Evolutionary conservation across 2,113 vertebrate genomes (phyloP).

Genomic region (Alaudala cheleensis): DNA sequence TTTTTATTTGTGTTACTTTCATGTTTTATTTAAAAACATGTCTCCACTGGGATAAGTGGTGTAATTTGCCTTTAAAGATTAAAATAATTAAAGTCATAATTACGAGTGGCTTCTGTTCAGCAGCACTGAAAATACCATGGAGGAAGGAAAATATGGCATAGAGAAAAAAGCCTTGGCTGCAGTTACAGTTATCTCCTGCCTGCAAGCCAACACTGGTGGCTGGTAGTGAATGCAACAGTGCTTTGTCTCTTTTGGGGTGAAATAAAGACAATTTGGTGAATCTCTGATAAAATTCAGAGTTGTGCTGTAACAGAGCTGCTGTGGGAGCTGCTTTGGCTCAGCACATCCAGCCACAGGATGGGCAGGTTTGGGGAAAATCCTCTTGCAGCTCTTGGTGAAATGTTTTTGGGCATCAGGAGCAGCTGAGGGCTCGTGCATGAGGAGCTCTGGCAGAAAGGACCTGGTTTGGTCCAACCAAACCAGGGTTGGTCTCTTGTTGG

Average conservation of each 20-base stretch:
- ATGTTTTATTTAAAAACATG: conserved; percentile 76
- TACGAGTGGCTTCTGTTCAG: conserved; percentile 45
- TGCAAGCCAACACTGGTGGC: neutral
- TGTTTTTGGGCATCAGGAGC: neutral
- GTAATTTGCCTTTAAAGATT: conserved; percentile 68
- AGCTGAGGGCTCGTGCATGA: neutral
- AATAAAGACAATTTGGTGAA: neutral
- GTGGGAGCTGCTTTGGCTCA: neutral
- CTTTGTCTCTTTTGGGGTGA: neutral
- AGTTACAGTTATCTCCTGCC: neutral
- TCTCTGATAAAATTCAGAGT: neutral
- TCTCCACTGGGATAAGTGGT: conserved; percentile 59
- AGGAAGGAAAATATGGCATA: conserved; percentile 13
- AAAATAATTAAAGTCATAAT: conserved; percentile 64
- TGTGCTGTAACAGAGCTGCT: neutral
- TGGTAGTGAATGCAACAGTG: neutral
- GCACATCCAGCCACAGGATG: neutral
- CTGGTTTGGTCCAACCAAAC: too few species aligned
- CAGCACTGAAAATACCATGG: neutral
- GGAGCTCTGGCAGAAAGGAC: neutral
- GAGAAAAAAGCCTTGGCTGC: neutral
- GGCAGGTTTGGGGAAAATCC: neutral
- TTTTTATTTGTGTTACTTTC: conserved; percentile 70
- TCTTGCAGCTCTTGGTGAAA: neutral
- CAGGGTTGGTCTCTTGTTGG: neutral